These are phyloP conservation scores for Leptinotarsa lineolata DNA, from an alignment of 1,140 invertebrate species.

Conservation along the genomic window DNA sequence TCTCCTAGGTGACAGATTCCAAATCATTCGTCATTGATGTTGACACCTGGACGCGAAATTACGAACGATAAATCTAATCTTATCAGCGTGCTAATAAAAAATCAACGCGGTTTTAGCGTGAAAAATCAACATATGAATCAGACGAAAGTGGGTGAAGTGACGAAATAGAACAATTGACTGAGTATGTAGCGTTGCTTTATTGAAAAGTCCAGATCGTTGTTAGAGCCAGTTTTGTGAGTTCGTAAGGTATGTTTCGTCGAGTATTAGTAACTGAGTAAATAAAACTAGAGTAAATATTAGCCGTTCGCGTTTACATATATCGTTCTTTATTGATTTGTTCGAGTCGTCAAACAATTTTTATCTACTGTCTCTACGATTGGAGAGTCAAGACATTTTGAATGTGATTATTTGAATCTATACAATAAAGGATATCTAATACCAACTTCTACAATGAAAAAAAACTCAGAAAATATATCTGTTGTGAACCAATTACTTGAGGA, in stretches of 20 bases:
- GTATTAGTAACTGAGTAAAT: not conserved
- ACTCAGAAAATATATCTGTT: too few species aligned
- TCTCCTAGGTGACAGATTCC: not conserved
- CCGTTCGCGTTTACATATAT: not conserved
- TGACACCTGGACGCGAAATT: too few species aligned
- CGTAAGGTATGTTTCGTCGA: not conserved
- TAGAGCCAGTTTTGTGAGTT: not conserved
- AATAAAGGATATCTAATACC: too few species aligned
- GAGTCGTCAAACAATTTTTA: not conserved
- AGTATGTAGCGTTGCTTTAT: not conserved
- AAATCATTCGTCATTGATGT: not conserved
- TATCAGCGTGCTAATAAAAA: not conserved
- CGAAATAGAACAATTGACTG: not conserved
- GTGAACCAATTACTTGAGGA: too few species aligned
- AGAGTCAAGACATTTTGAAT: too few species aligned
- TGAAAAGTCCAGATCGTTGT: not conserved
- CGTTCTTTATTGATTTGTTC: not conserved
- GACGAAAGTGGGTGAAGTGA: not conserved
- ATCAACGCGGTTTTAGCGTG: not conserved
- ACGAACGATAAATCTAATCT: not conserved
- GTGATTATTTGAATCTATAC: too few species aligned
- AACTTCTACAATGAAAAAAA: too few species aligned
- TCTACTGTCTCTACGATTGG: not conserved
- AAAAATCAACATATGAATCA: not conserved
- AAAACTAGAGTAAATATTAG: constrained; percentile 2